Conservation (phyloP, 53 echinoderm and acorn worm genomes). For the Glandiceps talaboti region DNA sequence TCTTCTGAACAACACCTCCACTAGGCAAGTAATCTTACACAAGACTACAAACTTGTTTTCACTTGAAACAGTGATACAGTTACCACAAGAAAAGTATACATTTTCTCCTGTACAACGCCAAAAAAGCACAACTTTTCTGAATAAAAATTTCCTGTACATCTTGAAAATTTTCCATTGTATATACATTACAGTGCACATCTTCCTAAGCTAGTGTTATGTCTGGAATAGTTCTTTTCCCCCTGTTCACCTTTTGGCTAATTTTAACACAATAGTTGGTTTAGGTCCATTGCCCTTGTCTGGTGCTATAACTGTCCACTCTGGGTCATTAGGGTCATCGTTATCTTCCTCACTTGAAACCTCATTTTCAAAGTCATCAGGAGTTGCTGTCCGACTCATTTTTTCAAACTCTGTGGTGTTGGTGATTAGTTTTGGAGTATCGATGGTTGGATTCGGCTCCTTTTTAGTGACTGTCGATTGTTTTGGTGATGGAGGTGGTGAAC, state of each 20-base stretch:
- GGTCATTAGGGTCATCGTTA: constrained; percentile 85
- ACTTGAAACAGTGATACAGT: neutral
- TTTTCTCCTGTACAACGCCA: neutral
- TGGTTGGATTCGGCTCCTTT: neutral
- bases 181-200: neutral
- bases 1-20: too few relatives aligned
- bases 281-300: constrained; percentile 23
- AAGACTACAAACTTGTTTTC: neutral
- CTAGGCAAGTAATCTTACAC: neutral
- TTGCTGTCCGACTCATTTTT: constrained; percentile 4
- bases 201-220: too few relatives aligned
- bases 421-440: constrained; percentile 4
- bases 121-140: neutral
- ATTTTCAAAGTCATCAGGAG: constrained; percentile 11
- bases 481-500: neutral
- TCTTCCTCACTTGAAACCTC: constrained; percentile 25
- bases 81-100: neutral
- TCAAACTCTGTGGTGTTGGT: neutral
- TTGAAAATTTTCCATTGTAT: neutral
- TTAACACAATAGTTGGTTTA: constrained; percentile 41
- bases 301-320: constrained; percentile 91
- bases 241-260: constrained; percentile 68
- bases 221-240: neutral
- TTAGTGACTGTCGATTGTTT: constrained; percentile 8
- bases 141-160: neutral